A percentile compares a stretch with the other conserved stretches of the same genome.
These are phyloP conservation scores for Amyelois transitella DNA, from an alignment of 1,140 invertebrate genomes.

Conservation along the genomic window DNA sequence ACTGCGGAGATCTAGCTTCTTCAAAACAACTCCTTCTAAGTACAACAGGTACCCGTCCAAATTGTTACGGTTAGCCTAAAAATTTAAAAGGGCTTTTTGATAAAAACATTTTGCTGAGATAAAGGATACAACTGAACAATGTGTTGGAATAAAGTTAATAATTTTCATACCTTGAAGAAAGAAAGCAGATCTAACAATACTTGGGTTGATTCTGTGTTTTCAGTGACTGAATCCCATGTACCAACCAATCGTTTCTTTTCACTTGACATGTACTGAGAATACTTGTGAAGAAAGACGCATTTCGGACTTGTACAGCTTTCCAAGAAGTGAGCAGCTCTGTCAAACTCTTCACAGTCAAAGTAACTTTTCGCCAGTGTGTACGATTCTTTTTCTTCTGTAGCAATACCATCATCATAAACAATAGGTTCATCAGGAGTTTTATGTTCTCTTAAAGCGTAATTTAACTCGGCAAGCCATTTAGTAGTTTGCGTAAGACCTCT, in stretches of 20 bases:
- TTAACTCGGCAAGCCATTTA: slow-evolving; percentile 91
- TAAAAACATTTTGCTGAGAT: neutral
- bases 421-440: slow-evolving; percentile 67
- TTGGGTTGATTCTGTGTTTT: slow-evolving; percentile 62
- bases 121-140: neutral
- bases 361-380: slow-evolving; percentile 91
- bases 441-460: slow-evolving; percentile 82
- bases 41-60: slow-evolving; percentile 93
- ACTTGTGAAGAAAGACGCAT: slow-evolving; percentile 85
- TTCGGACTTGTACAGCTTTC: slow-evolving; percentile 81
- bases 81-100: slow-evolving; percentile 18
- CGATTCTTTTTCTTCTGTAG: slow-evolving; percentile 78
- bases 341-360: slow-evolving; percentile 95
- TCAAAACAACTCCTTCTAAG: slow-evolving; percentile 93
- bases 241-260: slow-evolving; percentile 93
- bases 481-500: slow-evolving; percentile 82
- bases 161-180: slow-evolving; percentile 59
- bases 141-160: neutral
- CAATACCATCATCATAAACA: slow-evolving; percentile 51
- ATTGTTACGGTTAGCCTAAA: slow-evolving; percentile 77
- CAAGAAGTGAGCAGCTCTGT: slow-evolving; percentile 90
- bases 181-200: slow-evolving; percentile 60
- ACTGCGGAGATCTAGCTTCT: slow-evolving; percentile 87
- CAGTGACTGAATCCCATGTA: slow-evolving; percentile 81
- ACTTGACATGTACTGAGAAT: slow-evolving; percentile 89